phyloP scores from a whole-genome alignment of 2,888 invertebrate genomes.

The Pedicia rivosa region DNA sequence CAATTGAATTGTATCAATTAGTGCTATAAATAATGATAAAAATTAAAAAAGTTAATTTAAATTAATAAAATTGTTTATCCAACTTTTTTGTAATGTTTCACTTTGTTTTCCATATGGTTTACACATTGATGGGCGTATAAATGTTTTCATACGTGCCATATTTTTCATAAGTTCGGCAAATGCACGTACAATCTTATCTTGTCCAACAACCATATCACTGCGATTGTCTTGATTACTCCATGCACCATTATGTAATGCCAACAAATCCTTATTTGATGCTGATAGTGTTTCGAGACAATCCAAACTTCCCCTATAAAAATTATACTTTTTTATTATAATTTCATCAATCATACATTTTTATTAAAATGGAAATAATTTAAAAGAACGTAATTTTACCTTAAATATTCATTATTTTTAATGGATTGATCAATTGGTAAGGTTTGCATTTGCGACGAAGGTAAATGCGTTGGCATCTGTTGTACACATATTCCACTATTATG shows the following conservation, averaged over 20 bases:
- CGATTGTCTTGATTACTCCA: conserved; percentile 32
- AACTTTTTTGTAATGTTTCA: conserved; percentile 77
- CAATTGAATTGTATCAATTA: conserved; percentile 73
- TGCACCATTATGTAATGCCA: conserved; percentile 51
- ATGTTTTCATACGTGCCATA: conserved; percentile 76
- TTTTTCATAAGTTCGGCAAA: conserved; percentile 78
- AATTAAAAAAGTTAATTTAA: background rate
- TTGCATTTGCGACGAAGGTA: conserved; percentile 17
- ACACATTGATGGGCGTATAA: conserved; percentile 76
- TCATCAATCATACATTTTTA: background rate
- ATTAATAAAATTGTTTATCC: background rate
- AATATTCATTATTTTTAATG: conserved; percentile 23
- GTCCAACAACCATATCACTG: conserved; percentile 40
- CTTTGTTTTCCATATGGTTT: conserved; percentile 84
- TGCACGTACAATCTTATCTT: conserved; percentile 72
- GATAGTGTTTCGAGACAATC: conserved; percentile 23
- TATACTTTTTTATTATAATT: too few species aligned
- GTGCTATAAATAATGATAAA: conserved; percentile 34
- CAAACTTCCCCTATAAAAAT: conserved; percentile 22
- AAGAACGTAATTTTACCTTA: conserved; percentile 18
- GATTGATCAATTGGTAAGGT: conserved; percentile 19
- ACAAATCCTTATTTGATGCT: conserved; percentile 42
- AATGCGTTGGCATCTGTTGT: too few species aligned
- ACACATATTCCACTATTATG: background rate
- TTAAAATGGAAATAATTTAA: background rate